These are phyloP conservation scores for Corvus moneduloides DNA, from an alignment of 2,113 vertebrate species.

Conservation along the genomic window DNA sequence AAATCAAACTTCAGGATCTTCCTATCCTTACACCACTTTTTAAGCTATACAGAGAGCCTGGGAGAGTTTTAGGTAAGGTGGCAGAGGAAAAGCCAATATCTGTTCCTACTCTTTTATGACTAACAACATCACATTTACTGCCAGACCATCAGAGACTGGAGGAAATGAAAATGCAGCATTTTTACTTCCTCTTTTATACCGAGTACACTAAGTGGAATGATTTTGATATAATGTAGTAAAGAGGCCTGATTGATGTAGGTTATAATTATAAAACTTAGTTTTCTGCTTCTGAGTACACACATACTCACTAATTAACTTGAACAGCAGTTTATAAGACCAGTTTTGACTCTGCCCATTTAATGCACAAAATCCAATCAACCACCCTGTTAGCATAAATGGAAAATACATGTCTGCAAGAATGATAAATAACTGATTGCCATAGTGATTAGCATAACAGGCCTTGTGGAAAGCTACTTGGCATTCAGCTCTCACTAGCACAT, in stretches of 20 bases:
- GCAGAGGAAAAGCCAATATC: not conserved
- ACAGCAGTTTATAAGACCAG: conserved; percentile 58
- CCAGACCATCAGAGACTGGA: not conserved
- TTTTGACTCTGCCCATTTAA: conserved; percentile 70
- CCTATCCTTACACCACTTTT: not conserved
- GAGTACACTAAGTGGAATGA: conserved; percentile 10
- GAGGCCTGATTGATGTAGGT: conserved; percentile 36
- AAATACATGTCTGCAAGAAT: conserved; percentile 64
- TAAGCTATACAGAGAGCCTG: not conserved
- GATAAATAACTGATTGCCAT: conserved; percentile 64
- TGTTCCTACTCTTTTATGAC: not conserved
- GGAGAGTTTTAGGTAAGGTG: not conserved
- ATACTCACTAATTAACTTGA: conserved; percentile 64
- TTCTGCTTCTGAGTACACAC: conserved; percentile 41
- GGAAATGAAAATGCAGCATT: conserved; percentile 22
- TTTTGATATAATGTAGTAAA: conserved; percentile 27
- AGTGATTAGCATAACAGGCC: conserved; percentile 42
- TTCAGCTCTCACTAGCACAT: conserved; percentile 2
- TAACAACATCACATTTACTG: not conserved
- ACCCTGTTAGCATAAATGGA: conserved; percentile 68
- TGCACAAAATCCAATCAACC: conserved; percentile 73
- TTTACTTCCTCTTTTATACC: not conserved
- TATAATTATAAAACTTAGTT: conserved; percentile 58
- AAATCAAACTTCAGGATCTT: not conserved
- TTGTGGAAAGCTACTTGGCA: conserved; percentile 41